phyloP scores from a whole-genome alignment of 2,797 vertebrate genomes.

The Pseudopleuronectes americanus region DNA sequence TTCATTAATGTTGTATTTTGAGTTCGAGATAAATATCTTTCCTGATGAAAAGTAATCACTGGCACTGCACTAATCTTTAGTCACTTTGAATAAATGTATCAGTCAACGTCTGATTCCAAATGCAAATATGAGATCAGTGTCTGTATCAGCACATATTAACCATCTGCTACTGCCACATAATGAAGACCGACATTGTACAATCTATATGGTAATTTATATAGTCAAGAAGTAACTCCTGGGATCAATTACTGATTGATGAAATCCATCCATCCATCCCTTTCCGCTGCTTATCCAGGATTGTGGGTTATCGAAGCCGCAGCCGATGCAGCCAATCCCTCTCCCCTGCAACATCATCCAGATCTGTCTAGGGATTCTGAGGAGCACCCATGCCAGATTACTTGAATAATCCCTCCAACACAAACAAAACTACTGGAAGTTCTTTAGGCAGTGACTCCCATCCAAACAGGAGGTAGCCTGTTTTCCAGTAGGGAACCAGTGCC shows the following conservation, averaged over 20 bases:
- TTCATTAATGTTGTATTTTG: not conserved
- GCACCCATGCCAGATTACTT: not conserved
- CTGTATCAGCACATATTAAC: slow-evolving; percentile 9
- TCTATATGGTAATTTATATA: slow-evolving; percentile 45
- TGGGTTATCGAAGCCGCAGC: slow-evolving; percentile 5
- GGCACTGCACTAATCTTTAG: not conserved
- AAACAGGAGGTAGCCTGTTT: not conserved
- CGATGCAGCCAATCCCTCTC: not conserved
- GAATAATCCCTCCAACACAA: not conserved
- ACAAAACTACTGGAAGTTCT: not conserved
- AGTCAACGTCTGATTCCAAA: slow-evolving; percentile 2
- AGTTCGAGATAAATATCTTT: not conserved
- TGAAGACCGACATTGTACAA: slow-evolving; percentile 12
- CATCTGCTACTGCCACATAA: slow-evolving; percentile 21
- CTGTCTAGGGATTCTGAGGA: not conserved
- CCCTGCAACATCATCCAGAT: not conserved
- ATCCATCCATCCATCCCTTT: slow-evolving; percentile 12
- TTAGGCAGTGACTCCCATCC: not conserved
- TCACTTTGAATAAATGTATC: not conserved
- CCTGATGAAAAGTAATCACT: not conserved
- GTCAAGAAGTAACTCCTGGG: slow-evolving; percentile 13
- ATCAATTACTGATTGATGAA: slow-evolving; percentile 27
- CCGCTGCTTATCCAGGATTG: not conserved
- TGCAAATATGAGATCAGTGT: slow-evolving; percentile 28
- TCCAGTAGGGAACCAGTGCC: not conserved